Evolutionary conservation across 2,113 vertebrate species (phyloP).

Genomic region (Merops nubicus): DNA sequence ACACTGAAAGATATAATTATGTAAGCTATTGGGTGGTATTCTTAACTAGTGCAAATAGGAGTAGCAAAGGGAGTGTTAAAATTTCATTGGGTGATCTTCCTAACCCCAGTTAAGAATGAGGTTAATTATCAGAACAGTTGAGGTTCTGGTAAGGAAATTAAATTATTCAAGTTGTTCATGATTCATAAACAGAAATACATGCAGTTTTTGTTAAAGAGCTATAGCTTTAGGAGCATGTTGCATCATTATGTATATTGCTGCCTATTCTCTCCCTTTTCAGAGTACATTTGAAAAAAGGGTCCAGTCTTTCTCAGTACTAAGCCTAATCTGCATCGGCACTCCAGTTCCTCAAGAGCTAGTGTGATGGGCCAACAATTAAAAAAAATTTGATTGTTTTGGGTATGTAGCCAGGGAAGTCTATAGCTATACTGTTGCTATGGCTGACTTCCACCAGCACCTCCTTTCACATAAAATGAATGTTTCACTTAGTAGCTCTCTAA

Average conservation of each 20-base stretch:
- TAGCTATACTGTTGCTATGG: not conserved
- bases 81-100: not conserved
- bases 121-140: not conserved
- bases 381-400: not conserved
- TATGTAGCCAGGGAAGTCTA: not conserved
- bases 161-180: not conserved
- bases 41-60: not conserved
- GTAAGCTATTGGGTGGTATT: not conserved
- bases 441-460: not conserved
- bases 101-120: not conserved
- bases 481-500: not conserved
- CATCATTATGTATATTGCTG: not conserved
- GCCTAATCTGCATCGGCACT: accelerated
- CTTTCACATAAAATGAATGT: not conserved
- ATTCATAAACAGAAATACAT: not conserved
- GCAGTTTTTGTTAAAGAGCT: not conserved
- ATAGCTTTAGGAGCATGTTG: not conserved
- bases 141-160: not conserved
- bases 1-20: not conserved
- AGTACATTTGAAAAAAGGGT: not conserved
- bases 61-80: not conserved
- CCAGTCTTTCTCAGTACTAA: not conserved
- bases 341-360: not conserved
- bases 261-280: not conserved
- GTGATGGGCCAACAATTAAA: not conserved